phyloP scores from a whole-genome alignment of 2,113 vertebrate species.

The Prionailurus viverrinus region DNA sequence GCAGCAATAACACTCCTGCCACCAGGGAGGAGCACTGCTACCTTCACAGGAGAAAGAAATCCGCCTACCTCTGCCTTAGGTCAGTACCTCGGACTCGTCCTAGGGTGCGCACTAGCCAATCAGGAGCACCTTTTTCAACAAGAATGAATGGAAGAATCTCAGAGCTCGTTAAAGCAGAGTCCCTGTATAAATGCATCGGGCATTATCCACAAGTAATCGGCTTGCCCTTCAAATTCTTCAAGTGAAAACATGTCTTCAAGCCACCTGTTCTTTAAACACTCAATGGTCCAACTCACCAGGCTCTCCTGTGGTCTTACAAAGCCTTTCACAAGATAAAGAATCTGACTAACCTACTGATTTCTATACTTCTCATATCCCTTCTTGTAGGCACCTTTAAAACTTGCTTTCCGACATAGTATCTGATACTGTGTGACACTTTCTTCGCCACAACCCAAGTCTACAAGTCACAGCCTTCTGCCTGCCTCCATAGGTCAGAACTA shows the following conservation, averaged over 20 bases:
- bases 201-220: background rate
- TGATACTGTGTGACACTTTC: background rate
- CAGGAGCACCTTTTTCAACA: background rate
- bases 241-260: slow-evolving; percentile 2
- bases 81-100: background rate
- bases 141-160: background rate
- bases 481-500: background rate
- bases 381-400: background rate
- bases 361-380: background rate
- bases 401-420: background rate
- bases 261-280: background rate
- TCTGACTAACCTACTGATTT: background rate
- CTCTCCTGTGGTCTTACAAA: background rate
- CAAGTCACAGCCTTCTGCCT: slow-evolving; percentile 21
- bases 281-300: background rate
- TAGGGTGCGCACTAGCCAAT: background rate
- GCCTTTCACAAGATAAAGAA: background rate
- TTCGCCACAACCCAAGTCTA: background rate
- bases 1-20: background rate
- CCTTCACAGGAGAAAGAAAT: slow-evolving; percentile 20
- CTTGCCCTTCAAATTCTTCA: background rate
- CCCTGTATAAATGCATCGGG: background rate
- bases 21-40: background rate
- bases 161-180: background rate
- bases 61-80: background rate